Conservation (phyloP, 2,888 invertebrate genomes). For the Junonia oenone region DNA sequence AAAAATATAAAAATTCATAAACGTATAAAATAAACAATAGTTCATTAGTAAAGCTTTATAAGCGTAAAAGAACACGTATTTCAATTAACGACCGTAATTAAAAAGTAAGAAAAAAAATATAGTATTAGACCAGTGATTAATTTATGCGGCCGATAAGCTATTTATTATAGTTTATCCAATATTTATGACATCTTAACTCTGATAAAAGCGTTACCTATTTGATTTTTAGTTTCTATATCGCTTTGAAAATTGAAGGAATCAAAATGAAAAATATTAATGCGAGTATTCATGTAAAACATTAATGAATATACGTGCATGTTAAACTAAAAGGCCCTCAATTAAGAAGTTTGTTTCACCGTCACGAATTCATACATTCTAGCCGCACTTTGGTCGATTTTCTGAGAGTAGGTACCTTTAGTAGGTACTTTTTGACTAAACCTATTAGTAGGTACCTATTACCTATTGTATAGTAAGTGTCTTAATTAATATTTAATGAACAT, state of each 20-base stretch:
- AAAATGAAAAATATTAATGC: too few species aligned
- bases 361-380: too few species aligned
- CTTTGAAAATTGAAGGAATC: neutral
- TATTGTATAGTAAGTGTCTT: too few species aligned
- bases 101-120: constrained; percentile 61
- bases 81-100: constrained; percentile 75
- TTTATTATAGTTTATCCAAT: constrained; percentile 66
- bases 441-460: too few species aligned
- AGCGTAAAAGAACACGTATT: constrained; percentile 41
- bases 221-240: neutral
- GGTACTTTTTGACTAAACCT: too few species aligned
- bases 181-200: constrained; percentile 48
- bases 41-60: constrained; percentile 33
- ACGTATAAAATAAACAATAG: constrained; percentile 28
- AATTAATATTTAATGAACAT: too few species aligned
- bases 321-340: too few species aligned
- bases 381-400: too few species aligned
- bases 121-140: constrained; percentile 65
- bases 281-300: too few species aligned
- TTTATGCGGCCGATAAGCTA: constrained; percentile 67
- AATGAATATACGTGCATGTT: too few species aligned
- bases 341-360: too few species aligned
- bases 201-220: constrained; percentile 34
- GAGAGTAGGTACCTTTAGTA: too few species aligned
- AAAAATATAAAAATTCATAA: constrained; percentile 13